phyloP scores from a whole-genome alignment of 2,888 invertebrate genomes.

The Geophilus truncorum region DNA sequence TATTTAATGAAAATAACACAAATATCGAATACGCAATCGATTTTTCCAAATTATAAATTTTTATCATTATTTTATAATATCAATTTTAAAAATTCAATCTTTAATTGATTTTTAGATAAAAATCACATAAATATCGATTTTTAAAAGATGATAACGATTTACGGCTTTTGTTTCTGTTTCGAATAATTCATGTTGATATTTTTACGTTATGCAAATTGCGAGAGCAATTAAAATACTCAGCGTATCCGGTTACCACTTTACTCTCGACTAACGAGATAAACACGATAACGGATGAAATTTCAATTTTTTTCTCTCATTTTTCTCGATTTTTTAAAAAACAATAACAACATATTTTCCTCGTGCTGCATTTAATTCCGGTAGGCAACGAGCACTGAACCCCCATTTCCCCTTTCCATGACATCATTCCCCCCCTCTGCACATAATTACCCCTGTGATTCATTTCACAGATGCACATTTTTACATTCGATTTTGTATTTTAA shows the following conservation, averaged over 20 bases:
- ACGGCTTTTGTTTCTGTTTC: too few species aligned
- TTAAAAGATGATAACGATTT: too few species aligned
- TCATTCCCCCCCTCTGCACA: not conserved
- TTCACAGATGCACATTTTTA: slow-evolving; percentile 8
- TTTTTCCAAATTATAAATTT: too few species aligned
- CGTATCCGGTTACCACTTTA: not conserved
- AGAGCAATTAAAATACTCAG: not conserved
- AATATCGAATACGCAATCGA: too few species aligned
- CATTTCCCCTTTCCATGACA: not conserved
- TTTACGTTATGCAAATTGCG: not conserved
- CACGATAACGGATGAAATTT: not conserved
- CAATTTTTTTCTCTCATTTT: not conserved
- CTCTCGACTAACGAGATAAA: not conserved
- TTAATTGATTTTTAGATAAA: too few species aligned
- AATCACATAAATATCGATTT: too few species aligned
- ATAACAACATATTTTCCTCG: not conserved
- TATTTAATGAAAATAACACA: too few species aligned
- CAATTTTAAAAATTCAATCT: too few species aligned
- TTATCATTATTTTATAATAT: too few species aligned
- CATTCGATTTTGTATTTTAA: not conserved
- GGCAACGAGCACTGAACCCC: not conserved
- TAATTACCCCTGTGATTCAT: slow-evolving; percentile 13
- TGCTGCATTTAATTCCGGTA: not conserved
- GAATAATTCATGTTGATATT: too few species aligned
- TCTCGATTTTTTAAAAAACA: not conserved